Conservation (phyloP, 2,888 invertebrate species). For the Campoplex nolae region DNA sequence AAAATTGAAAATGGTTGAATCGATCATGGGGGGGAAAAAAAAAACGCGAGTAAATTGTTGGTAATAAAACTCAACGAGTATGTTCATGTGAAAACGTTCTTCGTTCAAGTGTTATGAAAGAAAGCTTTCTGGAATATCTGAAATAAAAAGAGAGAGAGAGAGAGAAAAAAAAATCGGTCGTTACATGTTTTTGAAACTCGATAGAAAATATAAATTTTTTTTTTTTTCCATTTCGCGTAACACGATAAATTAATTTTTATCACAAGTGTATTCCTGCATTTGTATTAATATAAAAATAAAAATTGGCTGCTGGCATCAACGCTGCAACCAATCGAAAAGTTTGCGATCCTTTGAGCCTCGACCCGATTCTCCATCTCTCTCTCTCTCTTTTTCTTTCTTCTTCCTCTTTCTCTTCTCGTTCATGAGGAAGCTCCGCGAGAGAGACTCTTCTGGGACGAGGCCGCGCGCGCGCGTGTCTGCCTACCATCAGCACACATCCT, state of each 20-base stretch:
- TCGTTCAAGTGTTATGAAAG: background rate
- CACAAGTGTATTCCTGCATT: background rate
- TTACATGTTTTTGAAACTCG: too few species aligned
- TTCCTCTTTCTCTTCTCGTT: constrained; percentile 6
- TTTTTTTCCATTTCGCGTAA: background rate
- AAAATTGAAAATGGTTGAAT: background rate
- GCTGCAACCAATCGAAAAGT: constrained; percentile 38
- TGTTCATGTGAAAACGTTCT: background rate
- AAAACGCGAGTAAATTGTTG: background rate
- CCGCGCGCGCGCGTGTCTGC: constrained; percentile 45
- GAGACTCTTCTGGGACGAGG: constrained; percentile 56
- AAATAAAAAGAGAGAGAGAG: background rate
- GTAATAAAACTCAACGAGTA: background rate
- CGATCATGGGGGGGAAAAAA: background rate
- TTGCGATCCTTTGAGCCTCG: constrained; percentile 61
- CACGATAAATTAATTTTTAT: background rate
- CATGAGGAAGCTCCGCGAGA: constrained; percentile 19
- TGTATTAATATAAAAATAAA: constrained; percentile 46
- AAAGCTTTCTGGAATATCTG: background rate
- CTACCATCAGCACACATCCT: constrained; percentile 43
- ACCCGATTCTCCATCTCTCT: constrained; percentile 40
- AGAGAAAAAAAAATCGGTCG: too few species aligned
- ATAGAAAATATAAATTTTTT: too few species aligned
- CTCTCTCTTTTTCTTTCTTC: background rate
- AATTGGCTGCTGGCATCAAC: constrained; percentile 23